These are phyloP conservation scores for Lates japonicus DNA, from an alignment of 2,797 vertebrate genomes.

Conservation along the genomic window DNA sequence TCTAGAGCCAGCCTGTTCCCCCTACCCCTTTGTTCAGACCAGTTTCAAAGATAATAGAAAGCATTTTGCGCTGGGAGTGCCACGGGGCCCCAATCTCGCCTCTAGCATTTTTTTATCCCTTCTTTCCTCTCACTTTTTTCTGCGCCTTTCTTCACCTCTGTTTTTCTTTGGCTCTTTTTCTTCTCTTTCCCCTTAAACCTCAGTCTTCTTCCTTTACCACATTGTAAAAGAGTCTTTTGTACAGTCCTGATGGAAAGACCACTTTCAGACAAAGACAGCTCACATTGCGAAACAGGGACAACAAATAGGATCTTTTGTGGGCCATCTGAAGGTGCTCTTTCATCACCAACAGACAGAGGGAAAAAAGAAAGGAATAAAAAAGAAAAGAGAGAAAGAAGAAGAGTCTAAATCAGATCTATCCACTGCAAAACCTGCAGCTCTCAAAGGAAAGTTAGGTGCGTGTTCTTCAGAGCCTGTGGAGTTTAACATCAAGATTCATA, in stretches of 20 bases:
- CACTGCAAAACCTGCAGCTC: neutral
- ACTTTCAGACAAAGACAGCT: constrained; percentile 78
- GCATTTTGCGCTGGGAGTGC: constrained; percentile 66
- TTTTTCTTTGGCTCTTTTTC: constrained; percentile 49
- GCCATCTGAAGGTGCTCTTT: constrained; percentile 64
- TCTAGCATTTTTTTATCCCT: constrained; percentile 56
- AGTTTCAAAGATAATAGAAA: constrained; percentile 79
- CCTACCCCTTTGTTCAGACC: constrained; percentile 77
- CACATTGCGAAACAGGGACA: constrained; percentile 73
- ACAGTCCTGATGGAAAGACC: constrained; percentile 75
- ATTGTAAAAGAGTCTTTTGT: constrained; percentile 80
- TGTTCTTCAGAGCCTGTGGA: neutral
- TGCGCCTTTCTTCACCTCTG: constrained; percentile 57
- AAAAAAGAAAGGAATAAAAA: constrained; percentile 17
- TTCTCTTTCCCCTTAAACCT: constrained; percentile 48
- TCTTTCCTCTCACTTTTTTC: constrained; percentile 60
- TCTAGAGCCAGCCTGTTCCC: constrained; percentile 67
- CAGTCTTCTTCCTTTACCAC: constrained; percentile 61
- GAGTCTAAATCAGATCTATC: constrained; percentile 39
- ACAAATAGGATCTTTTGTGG: constrained; percentile 80
- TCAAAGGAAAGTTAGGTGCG: constrained; percentile 23
- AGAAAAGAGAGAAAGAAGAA: neutral
- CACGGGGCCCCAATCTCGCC: constrained; percentile 74
- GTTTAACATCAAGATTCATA: constrained; percentile 19
- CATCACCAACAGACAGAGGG: constrained; percentile 51